Evolutionary conservation across 1,140 invertebrate species (phyloP).

Genomic region (Brachionus angularis): DNA sequence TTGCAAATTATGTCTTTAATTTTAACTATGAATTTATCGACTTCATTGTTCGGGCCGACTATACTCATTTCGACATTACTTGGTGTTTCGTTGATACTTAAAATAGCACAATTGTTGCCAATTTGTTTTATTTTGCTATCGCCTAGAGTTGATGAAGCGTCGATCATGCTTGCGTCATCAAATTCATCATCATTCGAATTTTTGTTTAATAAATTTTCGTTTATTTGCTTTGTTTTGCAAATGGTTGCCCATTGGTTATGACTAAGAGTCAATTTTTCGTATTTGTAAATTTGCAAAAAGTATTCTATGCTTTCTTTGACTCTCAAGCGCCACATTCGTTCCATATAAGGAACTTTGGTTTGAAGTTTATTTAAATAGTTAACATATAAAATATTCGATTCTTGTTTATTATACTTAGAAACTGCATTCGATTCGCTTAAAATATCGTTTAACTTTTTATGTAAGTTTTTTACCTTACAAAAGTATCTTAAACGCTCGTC

Average conservation of each 20-base stretch:
- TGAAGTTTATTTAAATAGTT: slow-evolving; percentile 3
- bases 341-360: slow-evolving; percentile 33
- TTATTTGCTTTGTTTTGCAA: slow-evolving; percentile 39
- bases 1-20: slow-evolving; percentile 42
- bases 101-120: slow-evolving; percentile 37
- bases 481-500: slow-evolving; percentile 36
- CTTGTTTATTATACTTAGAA: slow-evolving; percentile 43
- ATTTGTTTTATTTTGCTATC: slow-evolving; percentile 30
- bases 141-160: not conserved
- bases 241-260: slow-evolving; percentile 34
- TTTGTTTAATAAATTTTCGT: not conserved
- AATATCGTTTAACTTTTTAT: slow-evolving; percentile 40
- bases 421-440: slow-evolving; percentile 21
- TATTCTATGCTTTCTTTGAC: slow-evolving; percentile 40
- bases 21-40: slow-evolving; percentile 31
- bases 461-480: slow-evolving; percentile 42
- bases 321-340: slow-evolving; percentile 38
- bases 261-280: slow-evolving; percentile 34
- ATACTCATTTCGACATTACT: slow-evolving; percentile 35
- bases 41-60: slow-evolving; percentile 28
- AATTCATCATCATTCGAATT: not conserved
- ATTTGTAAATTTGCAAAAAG: slow-evolving; percentile 38
- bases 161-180: not conserved
- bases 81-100: slow-evolving; percentile 24
- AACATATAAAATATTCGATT: slow-evolving; percentile 42